Conservation (phyloP, 2,797 vertebrate genomes). For the Parotocinclus haroldoi region DNA sequence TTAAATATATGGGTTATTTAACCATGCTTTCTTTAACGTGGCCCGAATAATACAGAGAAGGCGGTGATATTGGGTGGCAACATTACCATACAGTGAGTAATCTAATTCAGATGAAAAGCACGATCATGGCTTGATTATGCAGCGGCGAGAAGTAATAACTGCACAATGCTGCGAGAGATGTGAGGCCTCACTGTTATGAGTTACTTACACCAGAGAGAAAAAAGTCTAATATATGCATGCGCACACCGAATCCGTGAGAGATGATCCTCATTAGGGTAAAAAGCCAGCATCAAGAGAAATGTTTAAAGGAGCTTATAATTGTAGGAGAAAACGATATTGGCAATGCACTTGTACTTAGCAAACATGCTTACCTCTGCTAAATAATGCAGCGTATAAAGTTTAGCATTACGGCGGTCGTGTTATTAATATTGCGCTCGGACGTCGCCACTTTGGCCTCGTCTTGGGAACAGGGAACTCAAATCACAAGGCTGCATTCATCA, state of each 20-base stretch:
- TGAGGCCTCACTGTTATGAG: too few species aligned
- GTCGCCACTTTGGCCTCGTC: too few species aligned
- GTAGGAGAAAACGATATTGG: background rate
- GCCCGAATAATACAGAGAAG: too few species aligned
- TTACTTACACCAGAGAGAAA: too few species aligned
- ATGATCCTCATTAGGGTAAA: slow-evolving; percentile 32
- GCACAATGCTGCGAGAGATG: background rate
- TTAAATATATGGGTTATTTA: too few species aligned
- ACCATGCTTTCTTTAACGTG: too few species aligned
- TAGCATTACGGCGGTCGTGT: too few species aligned
- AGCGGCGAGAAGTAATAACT: slow-evolving; percentile 7
- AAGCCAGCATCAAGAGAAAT: slow-evolving; percentile 19
- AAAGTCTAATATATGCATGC: background rate
- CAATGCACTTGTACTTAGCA: too few species aligned
- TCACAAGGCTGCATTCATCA: too few species aligned
- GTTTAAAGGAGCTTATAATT: slow-evolving; percentile 25
- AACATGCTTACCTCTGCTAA: background rate
- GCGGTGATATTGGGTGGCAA: slow-evolving; percentile 5
- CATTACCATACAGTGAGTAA: slow-evolving; percentile 8
- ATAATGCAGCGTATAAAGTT: slow-evolving; percentile 7
- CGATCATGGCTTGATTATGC: slow-evolving; percentile 32
- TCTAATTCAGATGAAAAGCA: slow-evolving; percentile 22
- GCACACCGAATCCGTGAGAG: background rate
- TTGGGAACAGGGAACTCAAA: too few species aligned
- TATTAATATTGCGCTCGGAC: too few species aligned